These are phyloP conservation scores for Drosophila burlai DNA, from an alignment of 1,140 invertebrate genomes.

Conservation along the genomic window DNA sequence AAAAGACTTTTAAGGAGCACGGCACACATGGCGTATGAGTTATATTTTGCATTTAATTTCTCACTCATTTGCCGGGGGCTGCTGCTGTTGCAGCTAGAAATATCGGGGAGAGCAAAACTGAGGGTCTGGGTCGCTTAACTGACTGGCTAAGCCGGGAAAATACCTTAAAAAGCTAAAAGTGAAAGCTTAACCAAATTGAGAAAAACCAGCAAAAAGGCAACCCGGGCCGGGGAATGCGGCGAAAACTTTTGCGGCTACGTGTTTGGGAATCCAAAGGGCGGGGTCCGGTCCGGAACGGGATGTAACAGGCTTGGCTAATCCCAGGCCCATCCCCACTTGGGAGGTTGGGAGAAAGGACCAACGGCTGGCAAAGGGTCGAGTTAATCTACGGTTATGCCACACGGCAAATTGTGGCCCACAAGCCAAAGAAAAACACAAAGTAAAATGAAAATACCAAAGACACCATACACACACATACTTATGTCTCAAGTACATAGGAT, in stretches of 20 bases:
- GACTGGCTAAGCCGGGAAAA: conserved; percentile 46
- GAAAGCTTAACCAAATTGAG: conserved; percentile 53
- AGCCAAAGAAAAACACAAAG: not conserved
- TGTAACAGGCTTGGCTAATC: conserved; percentile 41
- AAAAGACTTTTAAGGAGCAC: conserved; percentile 27
- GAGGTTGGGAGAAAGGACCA: not conserved
- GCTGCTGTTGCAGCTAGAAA: conserved; percentile 1
- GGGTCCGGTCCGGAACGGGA: not conserved
- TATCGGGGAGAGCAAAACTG: not conserved
- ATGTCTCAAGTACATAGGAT: not conserved
- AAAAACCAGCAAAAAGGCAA: conserved; percentile 17
- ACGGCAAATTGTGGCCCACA: conserved; percentile 34
- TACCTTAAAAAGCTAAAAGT: conserved; percentile 55
- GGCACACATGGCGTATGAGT: conserved; percentile 48
- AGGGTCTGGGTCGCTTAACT: conserved; percentile 11
- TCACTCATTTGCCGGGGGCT: conserved; percentile 13
- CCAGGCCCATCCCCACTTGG: conserved; percentile 1
- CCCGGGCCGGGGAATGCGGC: conserved; percentile 8
- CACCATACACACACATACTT: conserved; percentile 10
- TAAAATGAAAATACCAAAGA: conserved; percentile 4
- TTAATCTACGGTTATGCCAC: conserved; percentile 62
- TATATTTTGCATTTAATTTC: conserved; percentile 48
- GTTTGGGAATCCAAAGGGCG: conserved; percentile 11
- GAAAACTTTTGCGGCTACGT: conserved; percentile 54
- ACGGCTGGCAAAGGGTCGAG: conserved; percentile 64